These are phyloP conservation scores for Achlya flavicornis DNA, from an alignment of 2,888 invertebrate genomes.

Conservation along the genomic window DNA sequence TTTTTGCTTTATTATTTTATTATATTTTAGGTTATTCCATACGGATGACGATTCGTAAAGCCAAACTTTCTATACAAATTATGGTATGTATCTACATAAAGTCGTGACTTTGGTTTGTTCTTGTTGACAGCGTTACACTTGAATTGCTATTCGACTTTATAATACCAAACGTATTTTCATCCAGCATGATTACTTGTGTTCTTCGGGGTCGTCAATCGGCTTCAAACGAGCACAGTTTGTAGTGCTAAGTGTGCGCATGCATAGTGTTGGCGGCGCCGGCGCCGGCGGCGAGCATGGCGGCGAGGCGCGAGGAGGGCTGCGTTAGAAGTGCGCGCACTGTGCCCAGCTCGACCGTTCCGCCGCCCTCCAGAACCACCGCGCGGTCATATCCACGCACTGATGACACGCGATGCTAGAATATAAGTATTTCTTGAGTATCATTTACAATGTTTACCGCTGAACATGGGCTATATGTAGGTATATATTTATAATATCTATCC, in stretches of 20 bases:
- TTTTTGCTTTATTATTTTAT: no score
- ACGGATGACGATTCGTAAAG: no score
- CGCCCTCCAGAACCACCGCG: slow-evolving; percentile 88
- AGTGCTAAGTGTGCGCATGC: slow-evolving; percentile 1
- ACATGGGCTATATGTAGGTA: no score
- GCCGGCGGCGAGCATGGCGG: slow-evolving; percentile 82
- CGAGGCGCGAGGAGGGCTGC: slow-evolving; percentile 83
- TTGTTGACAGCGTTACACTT: no score
- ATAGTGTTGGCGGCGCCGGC: slow-evolving; percentile 42
- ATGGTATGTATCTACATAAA: no score
- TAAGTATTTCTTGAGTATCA: no score
- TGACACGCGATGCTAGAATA: slow-evolving; percentile 87
- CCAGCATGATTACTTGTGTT: background rate
- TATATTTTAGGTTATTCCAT: no score
- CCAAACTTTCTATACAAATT: no score
- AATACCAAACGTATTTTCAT: background rate
- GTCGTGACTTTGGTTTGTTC: no score
- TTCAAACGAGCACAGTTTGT: no score
- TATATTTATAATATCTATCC: no score
- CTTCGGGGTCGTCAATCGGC: background rate
- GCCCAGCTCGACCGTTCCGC: slow-evolving; percentile 87
- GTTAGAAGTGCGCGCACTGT: slow-evolving; percentile 83
- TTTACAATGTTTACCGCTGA: no score
- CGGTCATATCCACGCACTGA: slow-evolving; percentile 88
- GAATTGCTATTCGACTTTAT: background rate